Evolutionary conservation across 2,888 invertebrate species (phyloP).

Genomic region (Caenorhabditis sp.): DNA sequence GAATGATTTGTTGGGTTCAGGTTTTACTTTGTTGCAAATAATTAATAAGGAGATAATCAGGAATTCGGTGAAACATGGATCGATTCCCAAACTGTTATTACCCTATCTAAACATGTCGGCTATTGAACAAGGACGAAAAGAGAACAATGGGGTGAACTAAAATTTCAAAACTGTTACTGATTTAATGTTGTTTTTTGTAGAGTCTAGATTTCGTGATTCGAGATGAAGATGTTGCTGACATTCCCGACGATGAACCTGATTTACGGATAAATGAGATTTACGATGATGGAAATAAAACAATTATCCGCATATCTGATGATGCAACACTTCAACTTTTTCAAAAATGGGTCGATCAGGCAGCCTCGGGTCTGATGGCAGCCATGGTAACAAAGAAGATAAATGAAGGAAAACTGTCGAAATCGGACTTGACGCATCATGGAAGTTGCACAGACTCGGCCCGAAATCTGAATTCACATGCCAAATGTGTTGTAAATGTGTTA

Average conservation of each 20-base stretch:
- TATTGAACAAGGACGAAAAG: constrained; percentile 19
- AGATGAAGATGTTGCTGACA: constrained; percentile 47
- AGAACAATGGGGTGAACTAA: constrained; percentile 26
- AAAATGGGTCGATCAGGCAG: constrained; percentile 63
- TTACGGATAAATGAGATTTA: constrained; percentile 21
- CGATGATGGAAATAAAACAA: constrained; percentile 45
- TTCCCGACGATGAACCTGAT: constrained; percentile 25
- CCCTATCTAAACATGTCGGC: constrained; percentile 41
- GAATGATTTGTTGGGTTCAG: not conserved
- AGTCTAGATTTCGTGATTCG: constrained; percentile 36
- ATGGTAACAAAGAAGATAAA: constrained; percentile 51
- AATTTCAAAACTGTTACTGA: too few species aligned
- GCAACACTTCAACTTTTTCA: constrained; percentile 43
- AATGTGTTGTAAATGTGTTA: constrained; percentile 44
- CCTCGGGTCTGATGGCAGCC: constrained; percentile 64
- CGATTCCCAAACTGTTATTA: constrained; percentile 19
- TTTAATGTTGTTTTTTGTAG: constrained; percentile 7
- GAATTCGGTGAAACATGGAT: constrained; percentile 12
- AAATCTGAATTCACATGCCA: constrained; percentile 45
- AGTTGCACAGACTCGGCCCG: constrained; percentile 40
- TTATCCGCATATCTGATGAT: constrained; percentile 35
- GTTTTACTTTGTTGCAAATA: not conserved
- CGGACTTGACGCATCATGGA: constrained; percentile 30
- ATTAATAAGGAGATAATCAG: not conserved
- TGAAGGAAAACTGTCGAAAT: constrained; percentile 18